These are phyloP conservation scores for Subanguina moxae DNA, from an alignment of 1,140 invertebrate species.

Conservation along the genomic window DNA sequence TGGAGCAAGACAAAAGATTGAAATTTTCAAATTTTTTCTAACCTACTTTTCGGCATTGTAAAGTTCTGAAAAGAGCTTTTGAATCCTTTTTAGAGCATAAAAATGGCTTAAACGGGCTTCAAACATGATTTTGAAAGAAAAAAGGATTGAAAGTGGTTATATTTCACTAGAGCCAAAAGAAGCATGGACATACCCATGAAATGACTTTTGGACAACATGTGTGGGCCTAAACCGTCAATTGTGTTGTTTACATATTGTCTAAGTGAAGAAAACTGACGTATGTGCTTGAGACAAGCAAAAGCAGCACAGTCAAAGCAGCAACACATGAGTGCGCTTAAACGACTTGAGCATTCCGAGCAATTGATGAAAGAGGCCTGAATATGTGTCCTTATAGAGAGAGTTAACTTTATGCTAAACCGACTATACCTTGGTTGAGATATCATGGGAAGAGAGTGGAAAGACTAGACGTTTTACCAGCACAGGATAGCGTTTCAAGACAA, in stretches of 20 bases:
- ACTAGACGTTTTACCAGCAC: conserved; percentile 23
- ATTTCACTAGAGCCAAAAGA: too few species aligned
- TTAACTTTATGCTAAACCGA: too few species aligned
- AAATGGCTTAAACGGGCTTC: too few species aligned
- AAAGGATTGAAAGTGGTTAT: too few species aligned
- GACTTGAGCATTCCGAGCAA: conserved; percentile 25
- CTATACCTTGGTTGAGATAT: background rate
- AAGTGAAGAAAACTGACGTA: background rate
- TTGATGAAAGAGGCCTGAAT: conserved; percentile 22
- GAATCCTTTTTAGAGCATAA: too few species aligned
- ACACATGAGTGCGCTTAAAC: conserved; percentile 28
- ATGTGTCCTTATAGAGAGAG: background rate
- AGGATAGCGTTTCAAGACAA: conserved; percentile 16
- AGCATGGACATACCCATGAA: conserved; percentile 28
- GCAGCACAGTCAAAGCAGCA: conserved; percentile 40
- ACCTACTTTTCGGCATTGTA: too few species aligned
- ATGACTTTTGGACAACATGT: conserved; percentile 26
- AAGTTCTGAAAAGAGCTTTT: too few species aligned
- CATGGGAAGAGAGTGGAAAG: conserved; percentile 13
- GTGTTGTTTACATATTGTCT: too few species aligned
- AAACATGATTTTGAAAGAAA: too few species aligned
- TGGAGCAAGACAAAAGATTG: too few species aligned
- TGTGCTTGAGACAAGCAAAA: conserved; percentile 40
- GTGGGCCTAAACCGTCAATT: conserved; percentile 16
- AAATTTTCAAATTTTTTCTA: too few species aligned